Evolutionary conservation across 2,888 invertebrate species (phyloP).

Genomic region (Oxycera nigricornis): DNA sequence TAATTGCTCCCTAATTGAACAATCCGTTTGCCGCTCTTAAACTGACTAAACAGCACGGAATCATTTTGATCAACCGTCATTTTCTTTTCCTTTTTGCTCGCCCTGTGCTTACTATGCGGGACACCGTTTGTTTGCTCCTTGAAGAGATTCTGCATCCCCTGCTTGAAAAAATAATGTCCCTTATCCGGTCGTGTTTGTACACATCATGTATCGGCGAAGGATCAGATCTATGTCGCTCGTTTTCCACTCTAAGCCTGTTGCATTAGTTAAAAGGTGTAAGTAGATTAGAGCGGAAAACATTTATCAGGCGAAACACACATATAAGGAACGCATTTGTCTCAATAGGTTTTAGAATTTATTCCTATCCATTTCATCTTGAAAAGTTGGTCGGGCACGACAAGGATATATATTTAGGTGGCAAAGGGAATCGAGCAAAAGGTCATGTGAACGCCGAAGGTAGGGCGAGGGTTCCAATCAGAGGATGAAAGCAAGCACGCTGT

Average conservation of each 20-base stretch:
- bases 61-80: not conserved
- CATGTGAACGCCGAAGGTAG: not conserved
- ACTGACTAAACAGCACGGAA: slow-evolving; percentile 4
- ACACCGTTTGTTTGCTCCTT: not conserved
- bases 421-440: not conserved
- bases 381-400: slow-evolving; percentile 9
- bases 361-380: slow-evolving; percentile 37
- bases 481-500: not conserved
- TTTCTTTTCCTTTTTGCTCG: not conserved
- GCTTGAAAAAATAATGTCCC: not conserved
- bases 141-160: slow-evolving; percentile 3
- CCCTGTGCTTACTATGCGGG: not conserved
- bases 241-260: slow-evolving; percentile 18
- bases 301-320: slow-evolving; percentile 32
- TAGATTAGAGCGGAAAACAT: slow-evolving; percentile 41
- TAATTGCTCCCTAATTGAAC: slow-evolving; percentile 36
- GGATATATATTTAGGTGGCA: not conserved
- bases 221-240: not conserved
- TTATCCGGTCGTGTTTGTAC: not conserved
- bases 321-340: slow-evolving; percentile 34
- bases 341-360: slow-evolving; percentile 34
- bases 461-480: not conserved
- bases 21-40: slow-evolving; percentile 24
- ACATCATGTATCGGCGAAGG: not conserved
- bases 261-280: slow-evolving; percentile 43